phyloP scores from a whole-genome alignment of 2,113 vertebrate species.

The Hiodon alosoides region DNA sequence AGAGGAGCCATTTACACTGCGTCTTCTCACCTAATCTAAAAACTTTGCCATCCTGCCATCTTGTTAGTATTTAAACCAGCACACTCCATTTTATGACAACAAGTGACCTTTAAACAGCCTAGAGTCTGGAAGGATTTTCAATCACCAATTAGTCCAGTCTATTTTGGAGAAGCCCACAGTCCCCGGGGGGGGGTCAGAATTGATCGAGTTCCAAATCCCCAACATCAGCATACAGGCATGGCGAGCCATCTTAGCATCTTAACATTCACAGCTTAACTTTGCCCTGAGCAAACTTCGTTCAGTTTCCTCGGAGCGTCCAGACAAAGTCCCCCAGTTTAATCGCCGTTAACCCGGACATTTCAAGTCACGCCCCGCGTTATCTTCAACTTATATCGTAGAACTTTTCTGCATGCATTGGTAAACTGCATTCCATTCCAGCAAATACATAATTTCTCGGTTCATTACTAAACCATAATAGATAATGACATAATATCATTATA shows the following conservation, averaged over 20 bases:
- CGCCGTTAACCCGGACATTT: no score
- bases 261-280: neutral
- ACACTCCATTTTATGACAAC: constrained; percentile 26
- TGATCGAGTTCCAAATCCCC: constrained; percentile 17
- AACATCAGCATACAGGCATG: constrained; percentile 2
- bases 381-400: no score
- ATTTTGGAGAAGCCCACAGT: constrained; percentile 11
- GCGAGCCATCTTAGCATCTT: neutral
- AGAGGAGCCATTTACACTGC: no score
- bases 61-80: constrained; percentile 27
- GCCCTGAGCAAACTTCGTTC: neutral
- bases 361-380: no score
- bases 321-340: no score
- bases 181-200: constrained; percentile 1
- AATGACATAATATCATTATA: neutral
- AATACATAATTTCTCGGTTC: no score
- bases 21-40: neutral
- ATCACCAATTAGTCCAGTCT: constrained; percentile 31
- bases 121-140: constrained; percentile 26
- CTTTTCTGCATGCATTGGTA: no score
- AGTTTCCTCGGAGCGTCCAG: neutral
- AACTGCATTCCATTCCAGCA: no score
- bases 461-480: neutral
- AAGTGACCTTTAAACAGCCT: constrained; percentile 24
- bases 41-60: neutral